Conservation (phyloP, 2,113 vertebrate species). For the Tetrao urogallus region DNA sequence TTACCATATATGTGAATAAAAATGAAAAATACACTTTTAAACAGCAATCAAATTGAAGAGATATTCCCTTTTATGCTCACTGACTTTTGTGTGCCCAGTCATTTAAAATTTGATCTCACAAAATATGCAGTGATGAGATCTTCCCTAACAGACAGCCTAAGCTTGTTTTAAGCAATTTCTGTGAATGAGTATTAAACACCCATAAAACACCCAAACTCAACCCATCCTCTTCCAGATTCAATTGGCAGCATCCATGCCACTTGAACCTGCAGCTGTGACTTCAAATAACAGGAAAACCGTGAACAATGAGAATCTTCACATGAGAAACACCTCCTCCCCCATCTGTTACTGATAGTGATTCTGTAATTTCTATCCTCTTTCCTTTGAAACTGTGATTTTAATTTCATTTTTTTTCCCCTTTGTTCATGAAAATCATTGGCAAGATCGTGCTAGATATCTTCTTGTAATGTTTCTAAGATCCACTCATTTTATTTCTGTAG, state of each 20-base stretch:
- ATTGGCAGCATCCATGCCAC: accelerated
- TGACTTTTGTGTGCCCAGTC: neutral
- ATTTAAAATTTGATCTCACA: neutral
- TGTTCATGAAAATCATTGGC: neutral
- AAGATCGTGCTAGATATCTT: accelerated
- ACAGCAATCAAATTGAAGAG: neutral
- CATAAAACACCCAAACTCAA: neutral
- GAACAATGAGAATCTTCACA: neutral
- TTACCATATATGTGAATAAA: neutral
- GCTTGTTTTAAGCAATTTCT: neutral
- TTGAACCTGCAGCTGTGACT: neutral
- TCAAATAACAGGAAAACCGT: neutral
- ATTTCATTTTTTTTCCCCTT: neutral
- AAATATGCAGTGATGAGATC: neutral
- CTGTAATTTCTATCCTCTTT: neutral
- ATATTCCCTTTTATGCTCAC: neutral
- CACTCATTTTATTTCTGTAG: neutral
- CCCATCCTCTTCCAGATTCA: accelerated
- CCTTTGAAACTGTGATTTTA: neutral
- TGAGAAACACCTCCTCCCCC: neutral
- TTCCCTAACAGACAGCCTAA: neutral
- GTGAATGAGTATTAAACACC: neutral
- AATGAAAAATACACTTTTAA: neutral
- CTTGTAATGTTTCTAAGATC: neutral
- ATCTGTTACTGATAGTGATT: neutral